Evolutionary conservation across 2,113 vertebrate genomes (phyloP), one percentile per base, ranked within the genome.

Genomic region (Lophius piscatorius): DNA sequence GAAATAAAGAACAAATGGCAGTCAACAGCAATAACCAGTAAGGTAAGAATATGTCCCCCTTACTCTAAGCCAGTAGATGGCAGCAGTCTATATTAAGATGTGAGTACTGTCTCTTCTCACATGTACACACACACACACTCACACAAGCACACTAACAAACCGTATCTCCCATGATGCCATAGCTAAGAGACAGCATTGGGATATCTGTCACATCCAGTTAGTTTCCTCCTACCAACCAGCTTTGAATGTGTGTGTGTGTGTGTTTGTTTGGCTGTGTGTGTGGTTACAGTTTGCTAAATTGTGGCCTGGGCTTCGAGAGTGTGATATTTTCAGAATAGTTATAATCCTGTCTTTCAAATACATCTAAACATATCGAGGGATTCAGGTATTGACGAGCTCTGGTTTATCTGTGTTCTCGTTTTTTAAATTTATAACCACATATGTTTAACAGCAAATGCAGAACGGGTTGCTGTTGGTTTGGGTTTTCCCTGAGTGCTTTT

Each of bases 41-140:
- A 14, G 11, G 11, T 23, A 10, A 28, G 12, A 38, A 23, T 18
- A 4, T 16, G 1, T 57, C 9, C 16, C n/a, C 63, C 23, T 17
- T 18, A 26, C 22, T 49, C 0, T 42, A 2, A 13, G 29, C 80
- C 84, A 78, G 67, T 74, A 79, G 84, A 80, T 81, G 87, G 84
- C 84, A 84, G 81, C 74, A 87, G 35, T 42, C 16, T 23, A 35
- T 46, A 48, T 69, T 18, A 18, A 63, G 47, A 23, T 21, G 16
- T 0, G 1, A 9, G 21, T 20, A 52, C 2, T 4, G 1, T 1
- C 16, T 38, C 24, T 20, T 45, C 20, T 26, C 22, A 13, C 26
- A 28, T 9, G 9, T 9, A 28, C 26, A 28, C 4, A 42, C 0
- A 33, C 13, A 51, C 35, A 23, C 63, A 47, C 13, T 11, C 35